Evolutionary conservation across 2,113 vertebrate genomes (phyloP).

Genomic region (Butorides virescens): DNA sequence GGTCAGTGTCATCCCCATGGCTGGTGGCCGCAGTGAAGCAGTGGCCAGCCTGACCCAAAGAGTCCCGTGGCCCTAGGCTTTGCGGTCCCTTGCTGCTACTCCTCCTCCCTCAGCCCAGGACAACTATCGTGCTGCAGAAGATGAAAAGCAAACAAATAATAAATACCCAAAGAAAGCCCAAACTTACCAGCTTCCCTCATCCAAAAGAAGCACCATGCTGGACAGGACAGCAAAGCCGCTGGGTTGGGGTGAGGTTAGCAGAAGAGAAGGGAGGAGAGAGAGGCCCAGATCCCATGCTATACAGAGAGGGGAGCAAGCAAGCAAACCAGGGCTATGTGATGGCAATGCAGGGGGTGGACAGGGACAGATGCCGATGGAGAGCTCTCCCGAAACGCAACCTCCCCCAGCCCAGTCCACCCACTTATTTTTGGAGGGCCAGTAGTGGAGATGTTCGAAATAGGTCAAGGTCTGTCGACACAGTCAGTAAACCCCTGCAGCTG

Average conservation of each 20-base stretch:
- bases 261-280: neutral
- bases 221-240: conserved; percentile 36
- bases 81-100: neutral
- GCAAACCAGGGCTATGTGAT: conserved; percentile 14
- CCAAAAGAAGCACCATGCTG: conserved; percentile 57
- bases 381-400: neutral
- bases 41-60: neutral
- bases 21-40: neutral
- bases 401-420: neutral
- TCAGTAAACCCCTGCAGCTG: conserved; percentile 15
- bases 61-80: neutral
- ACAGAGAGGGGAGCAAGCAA: neutral
- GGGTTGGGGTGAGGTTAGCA: neutral
- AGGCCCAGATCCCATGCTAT: neutral
- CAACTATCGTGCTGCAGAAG: conserved; percentile 45
- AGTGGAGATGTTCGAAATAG: neutral
- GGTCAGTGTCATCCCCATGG: neutral
- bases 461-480: neutral
- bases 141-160: conserved; percentile 55
- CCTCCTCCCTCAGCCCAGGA: neutral
- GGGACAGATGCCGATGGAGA: conserved; percentile 25
- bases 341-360: neutral
- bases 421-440: neutral
- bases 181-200: conserved; percentile 65
- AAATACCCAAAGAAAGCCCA: conserved; percentile 7